A percentile compares a stretch with the other conserved stretches of the same genome.
Conservation (phyloP, 2,113 vertebrate species). For the Notothenia rossii region DNA sequence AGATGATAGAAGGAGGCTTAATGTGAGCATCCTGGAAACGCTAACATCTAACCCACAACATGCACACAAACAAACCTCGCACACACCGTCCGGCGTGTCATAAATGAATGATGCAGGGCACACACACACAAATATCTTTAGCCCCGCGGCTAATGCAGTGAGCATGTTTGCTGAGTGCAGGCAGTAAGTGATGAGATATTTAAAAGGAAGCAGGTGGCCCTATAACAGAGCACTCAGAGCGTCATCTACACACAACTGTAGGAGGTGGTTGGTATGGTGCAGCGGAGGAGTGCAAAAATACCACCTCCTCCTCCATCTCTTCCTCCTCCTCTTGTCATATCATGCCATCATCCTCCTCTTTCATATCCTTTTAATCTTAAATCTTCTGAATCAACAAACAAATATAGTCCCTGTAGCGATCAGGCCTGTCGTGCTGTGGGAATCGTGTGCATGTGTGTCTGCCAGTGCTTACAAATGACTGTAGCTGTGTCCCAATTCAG, state of each 20-base stretch:
- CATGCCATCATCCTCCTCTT: conserved; percentile 1
- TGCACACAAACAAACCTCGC: neutral
- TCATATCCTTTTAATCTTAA: neutral
- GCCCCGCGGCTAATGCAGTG: conserved; percentile 50
- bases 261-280: conserved; percentile 26
- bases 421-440: conserved; percentile 7
- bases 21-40: conserved; percentile 52
- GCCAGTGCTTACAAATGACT: too few species aligned
- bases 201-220: conserved; percentile 67
- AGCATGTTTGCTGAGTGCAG: conserved; percentile 61
- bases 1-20: conserved; percentile 36
- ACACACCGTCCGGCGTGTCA: neutral
- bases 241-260: conserved; percentile 14
- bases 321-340: neutral
- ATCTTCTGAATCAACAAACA: conserved; percentile 1
- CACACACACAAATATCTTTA: conserved; percentile 20
- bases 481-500: too few species aligned
- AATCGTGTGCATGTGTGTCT: neutral
- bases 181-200: conserved; percentile 74
- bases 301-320: conserved; percentile 10
- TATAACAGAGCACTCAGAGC: conserved; percentile 59
- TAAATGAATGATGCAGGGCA: conserved; percentile 24
- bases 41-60: neutral
- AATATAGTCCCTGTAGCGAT: conserved; percentile 9
- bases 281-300: conserved; percentile 52